These are phyloP conservation scores for Eulemur albifrons DNA, from an alignment of 2,797 vertebrate species.

Conservation along the genomic window DNA sequence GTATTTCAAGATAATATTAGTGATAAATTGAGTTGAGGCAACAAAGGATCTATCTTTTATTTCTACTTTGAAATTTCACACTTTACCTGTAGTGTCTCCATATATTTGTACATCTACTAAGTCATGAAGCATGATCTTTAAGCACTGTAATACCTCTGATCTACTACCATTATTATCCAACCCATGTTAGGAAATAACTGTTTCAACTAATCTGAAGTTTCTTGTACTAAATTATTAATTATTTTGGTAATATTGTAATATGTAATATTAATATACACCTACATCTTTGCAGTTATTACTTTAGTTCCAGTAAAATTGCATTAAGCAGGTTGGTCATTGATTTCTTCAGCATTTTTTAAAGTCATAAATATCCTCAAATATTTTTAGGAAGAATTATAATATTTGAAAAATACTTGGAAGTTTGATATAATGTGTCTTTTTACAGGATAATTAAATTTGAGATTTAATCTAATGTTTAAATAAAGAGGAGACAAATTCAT, in stretches of 20 bases:
- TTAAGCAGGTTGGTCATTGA: not conserved
- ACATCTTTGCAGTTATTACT: not conserved
- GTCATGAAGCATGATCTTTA: not conserved
- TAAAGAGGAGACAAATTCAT: slow-evolving; percentile 21
- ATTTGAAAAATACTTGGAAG: slow-evolving; percentile 44
- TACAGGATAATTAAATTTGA: slow-evolving; percentile 19
- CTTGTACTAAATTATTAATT: not conserved
- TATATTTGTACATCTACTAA: not conserved
- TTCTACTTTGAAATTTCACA: slow-evolving; percentile 11
- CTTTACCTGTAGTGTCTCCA: not conserved
- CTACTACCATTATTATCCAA: not conserved
- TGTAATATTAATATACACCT: not conserved
- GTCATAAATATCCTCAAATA: not conserved
- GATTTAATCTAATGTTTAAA: slow-evolving; percentile 1
- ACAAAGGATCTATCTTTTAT: not conserved
- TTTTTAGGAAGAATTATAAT: slow-evolving; percentile 22
- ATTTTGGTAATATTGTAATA: not conserved
- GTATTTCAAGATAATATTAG: not conserved
- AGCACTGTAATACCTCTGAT: not conserved
- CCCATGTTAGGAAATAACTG: not conserved
- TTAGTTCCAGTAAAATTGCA: not conserved
- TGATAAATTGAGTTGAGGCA: not conserved
- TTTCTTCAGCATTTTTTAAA: not conserved
- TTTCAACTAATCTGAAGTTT: slow-evolving; percentile 1
- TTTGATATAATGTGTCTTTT: not conserved